A percentile compares a stretch with the other conserved stretches of the same genome.
Conservation (phyloP, 1,140 invertebrate species). For the Atopsyche davidsoni region DNA sequence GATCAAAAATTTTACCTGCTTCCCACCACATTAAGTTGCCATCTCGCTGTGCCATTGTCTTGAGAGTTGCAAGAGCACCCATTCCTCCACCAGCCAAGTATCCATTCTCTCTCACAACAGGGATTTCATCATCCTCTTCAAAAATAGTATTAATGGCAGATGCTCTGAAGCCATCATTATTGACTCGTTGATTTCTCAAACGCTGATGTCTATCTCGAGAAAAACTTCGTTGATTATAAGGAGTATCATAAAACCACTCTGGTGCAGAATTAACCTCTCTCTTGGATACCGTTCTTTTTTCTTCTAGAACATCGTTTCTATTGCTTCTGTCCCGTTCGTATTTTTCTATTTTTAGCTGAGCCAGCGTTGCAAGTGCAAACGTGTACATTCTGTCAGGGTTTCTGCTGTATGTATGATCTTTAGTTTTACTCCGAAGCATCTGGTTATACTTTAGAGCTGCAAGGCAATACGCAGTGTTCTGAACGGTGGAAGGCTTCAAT, state of each 20-base stretch:
- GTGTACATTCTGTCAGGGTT: constrained; percentile 41
- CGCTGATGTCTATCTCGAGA: too few relatives aligned
- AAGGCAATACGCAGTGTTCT: constrained; percentile 55
- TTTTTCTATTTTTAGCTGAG: constrained; percentile 31
- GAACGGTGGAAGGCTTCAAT: constrained; percentile 40
- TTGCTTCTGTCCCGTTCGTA: constrained; percentile 5
- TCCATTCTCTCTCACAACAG: not conserved
- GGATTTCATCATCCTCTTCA: not conserved
- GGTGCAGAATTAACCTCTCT: not conserved
- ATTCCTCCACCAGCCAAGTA: constrained; percentile 21
- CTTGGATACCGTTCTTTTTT: constrained; percentile 7
- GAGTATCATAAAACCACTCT: constrained; percentile 1
- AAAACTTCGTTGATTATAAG: too few relatives aligned
- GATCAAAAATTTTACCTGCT: constrained; percentile 34
- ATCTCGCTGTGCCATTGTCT: constrained; percentile 34
- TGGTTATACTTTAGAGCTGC: constrained; percentile 33
- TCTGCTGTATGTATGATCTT: constrained; percentile 27
- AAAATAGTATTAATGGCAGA: too few relatives aligned
- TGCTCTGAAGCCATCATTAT: not conserved
- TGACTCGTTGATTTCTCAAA: not conserved
- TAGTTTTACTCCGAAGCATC: constrained; percentile 31
- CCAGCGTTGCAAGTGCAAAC: constrained; percentile 50
- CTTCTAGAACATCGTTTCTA: constrained; percentile 15
- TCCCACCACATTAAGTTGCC: constrained; percentile 45
- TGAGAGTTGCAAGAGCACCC: constrained; percentile 26